Evolutionary conservation across 2,113 vertebrate species (phyloP).

Genomic region (Erinaceus europaeus): DNA sequence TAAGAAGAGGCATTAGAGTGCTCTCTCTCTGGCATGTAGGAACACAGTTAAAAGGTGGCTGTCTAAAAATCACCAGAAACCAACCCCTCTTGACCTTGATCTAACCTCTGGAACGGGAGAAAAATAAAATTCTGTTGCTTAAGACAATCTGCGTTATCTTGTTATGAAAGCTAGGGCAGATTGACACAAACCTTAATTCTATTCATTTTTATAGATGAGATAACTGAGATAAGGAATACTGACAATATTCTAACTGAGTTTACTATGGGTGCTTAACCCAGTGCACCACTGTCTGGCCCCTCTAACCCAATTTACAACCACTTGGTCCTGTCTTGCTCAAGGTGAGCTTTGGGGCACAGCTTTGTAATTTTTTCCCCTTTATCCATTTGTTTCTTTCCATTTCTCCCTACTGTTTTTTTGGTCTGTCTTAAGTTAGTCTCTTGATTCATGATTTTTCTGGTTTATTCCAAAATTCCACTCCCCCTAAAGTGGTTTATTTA

Average conservation of each 20-base stretch:
- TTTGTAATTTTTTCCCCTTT: neutral
- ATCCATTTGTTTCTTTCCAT: neutral
- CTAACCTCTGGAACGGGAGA: neutral
- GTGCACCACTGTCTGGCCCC: too few relatives aligned
- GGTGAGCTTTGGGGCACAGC: neutral
- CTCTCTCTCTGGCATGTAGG: neutral
- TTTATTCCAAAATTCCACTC: neutral
- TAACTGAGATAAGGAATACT: neutral
- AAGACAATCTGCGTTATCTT: neutral
- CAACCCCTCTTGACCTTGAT: neutral
- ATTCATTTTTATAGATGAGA: neutral
- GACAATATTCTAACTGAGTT: neutral
- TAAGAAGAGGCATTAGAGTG: neutral
- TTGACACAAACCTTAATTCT: neutral
- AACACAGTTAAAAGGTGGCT: neutral
- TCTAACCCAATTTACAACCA: neutral
- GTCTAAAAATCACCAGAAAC: neutral
- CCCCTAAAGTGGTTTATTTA: neutral
- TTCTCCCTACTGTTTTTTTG: neutral
- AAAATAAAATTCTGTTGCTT: neutral
- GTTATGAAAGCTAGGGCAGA: neutral
- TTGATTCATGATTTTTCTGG: neutral
- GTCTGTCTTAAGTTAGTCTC: neutral
- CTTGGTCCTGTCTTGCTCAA: neutral
- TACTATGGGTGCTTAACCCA: too few relatives aligned